A percentile compares a stretch with the other conserved stretches of the same genome.
Conservation (phyloP, 2,113 vertebrate genomes). For the Stercorarius parasiticus region DNA sequence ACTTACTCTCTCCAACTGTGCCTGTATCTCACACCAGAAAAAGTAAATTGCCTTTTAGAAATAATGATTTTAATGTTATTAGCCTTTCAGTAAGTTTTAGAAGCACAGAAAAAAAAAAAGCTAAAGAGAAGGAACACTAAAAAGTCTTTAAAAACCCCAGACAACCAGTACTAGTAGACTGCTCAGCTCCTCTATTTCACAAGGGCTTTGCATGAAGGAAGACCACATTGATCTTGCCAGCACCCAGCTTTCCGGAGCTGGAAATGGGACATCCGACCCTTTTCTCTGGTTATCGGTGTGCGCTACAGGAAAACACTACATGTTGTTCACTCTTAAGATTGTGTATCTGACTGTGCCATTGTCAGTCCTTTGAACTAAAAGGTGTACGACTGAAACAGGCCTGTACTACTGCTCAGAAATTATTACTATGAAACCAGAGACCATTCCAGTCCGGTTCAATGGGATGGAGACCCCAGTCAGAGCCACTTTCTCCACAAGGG, state of each 20-base stretch:
- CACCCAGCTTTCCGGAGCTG: not conserved
- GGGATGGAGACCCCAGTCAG: rapidly evolving
- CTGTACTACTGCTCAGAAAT: not conserved
- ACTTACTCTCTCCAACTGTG: not conserved
- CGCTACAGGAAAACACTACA: not conserved
- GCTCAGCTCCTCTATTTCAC: not conserved
- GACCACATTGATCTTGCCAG: not conserved
- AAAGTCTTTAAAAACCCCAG: not conserved
- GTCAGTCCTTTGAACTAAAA: not conserved
- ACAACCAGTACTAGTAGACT: not conserved
- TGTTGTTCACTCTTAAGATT: not conserved
- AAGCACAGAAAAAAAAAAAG: not conserved
- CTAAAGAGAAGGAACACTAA: not conserved
- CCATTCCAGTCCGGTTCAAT: rapidly evolving
- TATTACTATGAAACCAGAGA: too few relatives aligned
- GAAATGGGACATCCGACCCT: not conserved
- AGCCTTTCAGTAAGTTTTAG: not conserved
- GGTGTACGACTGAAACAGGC: not conserved
- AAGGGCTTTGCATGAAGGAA: not conserved
- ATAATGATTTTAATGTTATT: not conserved
- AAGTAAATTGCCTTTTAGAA: not conserved
- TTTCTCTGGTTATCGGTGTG: not conserved
- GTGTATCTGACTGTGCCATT: too few relatives aligned
- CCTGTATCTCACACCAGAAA: not conserved
- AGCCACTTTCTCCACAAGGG: not conserved